Evolutionary conservation across 2,888 invertebrate species (phyloP), one percentile per base, ranked within the genome.

Genomic region (Parochlus steinenii): DNA sequence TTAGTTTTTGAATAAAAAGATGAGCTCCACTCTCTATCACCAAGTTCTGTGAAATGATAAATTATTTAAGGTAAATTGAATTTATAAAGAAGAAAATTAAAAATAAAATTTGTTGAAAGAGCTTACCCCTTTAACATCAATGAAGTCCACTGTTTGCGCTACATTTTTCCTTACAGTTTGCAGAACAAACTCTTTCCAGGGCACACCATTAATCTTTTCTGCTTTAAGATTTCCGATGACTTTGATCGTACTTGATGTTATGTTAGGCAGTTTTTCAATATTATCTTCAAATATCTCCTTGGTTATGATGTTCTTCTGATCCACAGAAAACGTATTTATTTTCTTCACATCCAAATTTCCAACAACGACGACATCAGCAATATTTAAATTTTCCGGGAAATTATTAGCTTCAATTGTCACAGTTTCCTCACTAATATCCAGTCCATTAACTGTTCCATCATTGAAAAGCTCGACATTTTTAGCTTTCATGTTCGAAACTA

Each of bases 71-170:
- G 12, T 27, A n/a, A 18, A 18, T 28, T 6, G 17, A 12, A 17
- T 29, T 18, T 15, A 14, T 24, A 25, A 6, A 29, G 8, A 25
- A 31, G 33, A n/a, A 22, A 33, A 17, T 19, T 12, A 18, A 30
- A 33, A 16, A 18, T 40, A 25, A 30, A 31, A 20, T 35, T 19
- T 4, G n/a, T n/a, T n/a, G n/a, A n/a, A n/a, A 20, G 14, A 40
- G 42, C 55, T 55, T 54, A 71, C 70, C 41, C 66, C 69, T 28
- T 55, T 44, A 16, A 71, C 50, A 17, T 45, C 43, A 0, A 64
- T 49, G n/a, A 53, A 44, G 2, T 53, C 54, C 2, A 63, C 48
- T 34, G 63, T 51, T 19, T 52, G 42, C 2, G 51, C 45, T 22
- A 52, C 40, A 47, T 63, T 59, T 26, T 49, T 64, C 42, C 66